Evolutionary conservation across 2,888 invertebrate species (phyloP), one percentile per base, ranked within the genome.

Genomic region (Sphaerophoria taeniata): DNA sequence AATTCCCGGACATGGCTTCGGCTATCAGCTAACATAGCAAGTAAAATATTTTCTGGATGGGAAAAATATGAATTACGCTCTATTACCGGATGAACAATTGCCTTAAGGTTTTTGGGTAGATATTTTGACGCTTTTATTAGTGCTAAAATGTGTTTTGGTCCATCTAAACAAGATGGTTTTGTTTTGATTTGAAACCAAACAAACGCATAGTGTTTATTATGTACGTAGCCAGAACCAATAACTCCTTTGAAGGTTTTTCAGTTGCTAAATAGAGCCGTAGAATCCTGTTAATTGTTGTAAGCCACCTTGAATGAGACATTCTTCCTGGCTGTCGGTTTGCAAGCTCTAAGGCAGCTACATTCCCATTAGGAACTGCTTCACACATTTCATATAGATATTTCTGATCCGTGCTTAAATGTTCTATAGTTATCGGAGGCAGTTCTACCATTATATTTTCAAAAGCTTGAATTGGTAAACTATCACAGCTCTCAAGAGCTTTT

Each of bases 251-350:
- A 33, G 55, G 60, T 6, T 60, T 11, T 9, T 43, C n/a, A 9
- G 33, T 31, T 47, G 14, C 61, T 24, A 33, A 31, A 33, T 61
- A 61, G 0, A 61, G n/a, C 3, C 61, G 45, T 7, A 61, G 45
- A 45, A 61, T 61, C 33, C 61, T 45, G 31, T 61, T 61, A 4
- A n/a, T 33, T 31, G 33, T 39, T 60, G 39, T 60, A 12, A 60
- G 60, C 60, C 60, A 60, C 39, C 60, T 60, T 39, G 39, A 39
- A 24, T 60, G 43, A 6, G 60, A 60, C 43, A 60, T 43, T 43
- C 12, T 60, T 60, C 60, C 43, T 12, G 43, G 60, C 24, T 39
- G 12, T 6, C 39, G 16, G 58, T 58, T 58, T 39, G 58, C 16
- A 1, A 60, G 3, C 6, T 60, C 43, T 60, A n/a, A n/a, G n/a